Conservation (phyloP, 2,113 vertebrate species). For the Eupsittula cactorum region DNA sequence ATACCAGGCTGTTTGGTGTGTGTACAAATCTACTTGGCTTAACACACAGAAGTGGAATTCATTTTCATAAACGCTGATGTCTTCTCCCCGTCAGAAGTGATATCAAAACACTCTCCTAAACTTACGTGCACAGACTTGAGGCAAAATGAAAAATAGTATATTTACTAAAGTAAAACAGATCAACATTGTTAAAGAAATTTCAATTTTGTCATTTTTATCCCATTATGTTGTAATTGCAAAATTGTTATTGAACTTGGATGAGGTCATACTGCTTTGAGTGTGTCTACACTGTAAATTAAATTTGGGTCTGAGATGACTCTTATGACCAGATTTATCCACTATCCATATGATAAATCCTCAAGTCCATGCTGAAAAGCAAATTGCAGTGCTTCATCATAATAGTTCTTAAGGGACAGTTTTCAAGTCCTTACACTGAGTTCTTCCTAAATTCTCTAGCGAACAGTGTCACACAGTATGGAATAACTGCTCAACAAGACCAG, state of each 20-base stretch:
- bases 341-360: conserved; percentile 19
- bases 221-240: not conserved
- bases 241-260: conserved; percentile 32
- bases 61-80: not conserved
- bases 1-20: conserved; percentile 61
- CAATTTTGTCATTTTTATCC: not conserved
- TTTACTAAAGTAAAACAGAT: not conserved
- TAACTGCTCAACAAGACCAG: not conserved
- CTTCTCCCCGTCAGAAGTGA: not conserved
- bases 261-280: conserved; percentile 47
- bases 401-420: not conserved
- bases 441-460: not conserved
- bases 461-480: not conserved
- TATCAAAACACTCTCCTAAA: not conserved
- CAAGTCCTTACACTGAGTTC: not conserved
- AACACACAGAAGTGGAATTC: not conserved
- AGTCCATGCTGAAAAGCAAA: conserved; percentile 13
- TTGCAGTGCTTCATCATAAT: not conserved
- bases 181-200: not conserved
- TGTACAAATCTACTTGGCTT: not conserved
- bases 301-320: conserved; percentile 8
- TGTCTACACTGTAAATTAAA: conserved; percentile 46
- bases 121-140: not conserved
- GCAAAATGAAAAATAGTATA: not conserved
- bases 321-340: conserved; percentile 15